A percentile compares a stretch with the other conserved stretches of the same genome.
These are phyloP conservation scores for Apeltes quadracus DNA, from an alignment of 2,113 vertebrate species.

Conservation along the genomic window DNA sequence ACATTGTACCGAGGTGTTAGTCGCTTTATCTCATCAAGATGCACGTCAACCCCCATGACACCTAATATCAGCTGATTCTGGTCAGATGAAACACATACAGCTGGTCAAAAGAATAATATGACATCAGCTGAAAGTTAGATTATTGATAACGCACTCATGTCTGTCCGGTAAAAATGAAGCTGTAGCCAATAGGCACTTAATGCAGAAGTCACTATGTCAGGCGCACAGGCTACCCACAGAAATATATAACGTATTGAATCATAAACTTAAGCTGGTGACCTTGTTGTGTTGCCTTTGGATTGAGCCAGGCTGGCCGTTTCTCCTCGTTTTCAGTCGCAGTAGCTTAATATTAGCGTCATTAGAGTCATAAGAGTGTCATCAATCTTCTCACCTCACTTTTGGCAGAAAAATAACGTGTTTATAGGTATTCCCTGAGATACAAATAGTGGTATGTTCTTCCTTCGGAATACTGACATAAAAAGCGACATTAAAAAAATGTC, in stretches of 20 bases:
- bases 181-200: not conserved
- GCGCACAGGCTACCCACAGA: not conserved
- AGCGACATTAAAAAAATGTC: not conserved
- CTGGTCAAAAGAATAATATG: not conserved
- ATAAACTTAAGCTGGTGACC: not conserved
- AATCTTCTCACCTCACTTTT: not conserved
- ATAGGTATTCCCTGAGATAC: not conserved
- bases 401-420: not conserved
- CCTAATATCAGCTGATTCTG: slow-evolving; percentile 98
- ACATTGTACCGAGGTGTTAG: slow-evolving; percentile 95
- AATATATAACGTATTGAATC: not conserved
- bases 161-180: not conserved
- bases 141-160: not conserved
- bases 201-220: not conserved
- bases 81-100: slow-evolving; percentile 30
- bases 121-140: not conserved
- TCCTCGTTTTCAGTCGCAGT: not conserved
- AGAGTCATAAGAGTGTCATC: not conserved
- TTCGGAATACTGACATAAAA: not conserved
- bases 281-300: not conserved
- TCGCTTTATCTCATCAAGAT: slow-evolving; percentile 95
- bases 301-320: not conserved
- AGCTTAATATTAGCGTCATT: not conserved
- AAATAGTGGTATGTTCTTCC: not conserved
- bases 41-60: slow-evolving; percentile 97